Percentiles rank a stretch among this genome's conserved stretches.
Evolutionary conservation across 1,140 invertebrate genomes (phyloP).

Genomic region (Chymomyza costata): DNA sequence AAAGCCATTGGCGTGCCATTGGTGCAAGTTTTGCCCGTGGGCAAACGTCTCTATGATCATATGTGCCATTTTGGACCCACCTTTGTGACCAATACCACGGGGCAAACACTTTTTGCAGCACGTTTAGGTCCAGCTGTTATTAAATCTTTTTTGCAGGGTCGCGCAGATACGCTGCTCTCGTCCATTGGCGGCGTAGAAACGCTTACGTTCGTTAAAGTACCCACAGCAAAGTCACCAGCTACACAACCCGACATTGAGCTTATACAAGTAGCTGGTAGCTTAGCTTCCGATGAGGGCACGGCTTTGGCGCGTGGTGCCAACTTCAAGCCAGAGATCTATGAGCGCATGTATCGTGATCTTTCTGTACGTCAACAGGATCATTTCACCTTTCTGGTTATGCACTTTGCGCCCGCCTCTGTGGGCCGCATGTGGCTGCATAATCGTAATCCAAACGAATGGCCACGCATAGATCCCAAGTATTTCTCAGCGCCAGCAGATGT

Average conservation of each 20-base stretch:
- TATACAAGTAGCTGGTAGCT: conserved; percentile 77
- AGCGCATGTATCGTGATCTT: conserved; percentile 78
- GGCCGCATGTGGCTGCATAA: conserved; percentile 82
- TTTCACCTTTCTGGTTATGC: conserved; percentile 82
- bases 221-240: conserved; percentile 76
- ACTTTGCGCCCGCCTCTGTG: conserved; percentile 84
- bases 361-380: conserved; percentile 76
- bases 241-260: conserved; percentile 81
- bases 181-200: conserved; percentile 80
- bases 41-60: conserved; percentile 85
- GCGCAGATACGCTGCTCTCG: conserved; percentile 49
- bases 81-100: conserved; percentile 78
- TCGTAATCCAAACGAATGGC: conserved; percentile 84
- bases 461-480: conserved; percentile 86
- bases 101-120: conserved; percentile 57
- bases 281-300: conserved; percentile 81
- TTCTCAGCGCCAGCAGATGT: conserved; percentile 80
- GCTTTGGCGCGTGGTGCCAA: conserved; percentile 77
- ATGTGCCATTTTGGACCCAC: conserved; percentile 81
- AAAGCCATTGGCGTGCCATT: conserved; percentile 81
- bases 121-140: conserved; percentile 55
- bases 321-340: conserved; percentile 78
- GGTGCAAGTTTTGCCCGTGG: conserved; percentile 82
- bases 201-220: conserved; percentile 80
- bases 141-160: conserved; percentile 41